Conservation (phyloP, 2,113 vertebrate genomes). For the Anser brachyrhynchus region DNA sequence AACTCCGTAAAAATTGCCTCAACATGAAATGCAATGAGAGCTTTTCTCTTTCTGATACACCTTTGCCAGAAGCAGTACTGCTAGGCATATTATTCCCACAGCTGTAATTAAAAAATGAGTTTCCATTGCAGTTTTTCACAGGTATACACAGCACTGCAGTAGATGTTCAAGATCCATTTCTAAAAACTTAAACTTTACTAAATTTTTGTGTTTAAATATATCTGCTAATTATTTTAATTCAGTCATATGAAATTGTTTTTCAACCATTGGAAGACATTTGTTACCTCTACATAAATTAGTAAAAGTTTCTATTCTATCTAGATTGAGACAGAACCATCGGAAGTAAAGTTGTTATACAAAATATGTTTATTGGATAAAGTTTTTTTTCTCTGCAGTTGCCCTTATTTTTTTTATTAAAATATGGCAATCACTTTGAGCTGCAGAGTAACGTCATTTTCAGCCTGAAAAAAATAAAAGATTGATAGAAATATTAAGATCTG, state of each 20-base stretch:
- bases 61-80: not conserved
- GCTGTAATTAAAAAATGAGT: not conserved
- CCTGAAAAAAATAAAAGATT: constrained; percentile 34
- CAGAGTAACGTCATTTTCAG: not conserved
- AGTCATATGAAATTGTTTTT: not conserved
- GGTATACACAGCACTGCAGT: not conserved
- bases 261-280: not conserved
- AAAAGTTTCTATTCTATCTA: not conserved
- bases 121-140: not conserved
- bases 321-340: not conserved
- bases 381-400: not conserved
- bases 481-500: not conserved
- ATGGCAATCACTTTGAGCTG: not conserved
- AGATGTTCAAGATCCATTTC: not conserved
- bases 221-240: not conserved
- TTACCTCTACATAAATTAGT: not conserved
- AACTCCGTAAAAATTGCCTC: not conserved
- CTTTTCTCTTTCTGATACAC: not conserved
- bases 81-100: not conserved
- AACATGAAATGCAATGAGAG: not conserved
- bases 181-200: not conserved
- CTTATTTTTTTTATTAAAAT: not conserved
- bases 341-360: not conserved
- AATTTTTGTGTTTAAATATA: not conserved
- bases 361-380: not conserved